phyloP scores from a whole-genome alignment of 1,140 invertebrate genomes.

The Lordiphosa mommai region DNA sequence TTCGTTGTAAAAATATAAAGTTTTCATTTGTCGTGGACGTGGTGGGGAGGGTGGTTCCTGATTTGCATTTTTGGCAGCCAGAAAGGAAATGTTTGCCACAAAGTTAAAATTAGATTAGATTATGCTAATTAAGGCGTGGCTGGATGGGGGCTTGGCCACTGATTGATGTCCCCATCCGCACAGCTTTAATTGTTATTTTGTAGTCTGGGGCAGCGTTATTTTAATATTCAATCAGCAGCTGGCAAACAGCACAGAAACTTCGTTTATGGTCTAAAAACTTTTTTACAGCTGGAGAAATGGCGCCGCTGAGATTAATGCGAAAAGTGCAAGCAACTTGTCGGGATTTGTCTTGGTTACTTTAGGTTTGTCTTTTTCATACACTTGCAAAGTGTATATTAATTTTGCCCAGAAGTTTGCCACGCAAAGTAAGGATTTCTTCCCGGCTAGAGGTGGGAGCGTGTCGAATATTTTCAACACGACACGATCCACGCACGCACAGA shows the following conservation, averaged over 20 bases:
- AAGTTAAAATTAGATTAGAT: conserved; percentile 72
- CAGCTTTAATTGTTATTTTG: conserved; percentile 46
- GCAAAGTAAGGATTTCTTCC: no score
- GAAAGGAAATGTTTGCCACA: conserved; percentile 33
- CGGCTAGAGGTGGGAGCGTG: no score
- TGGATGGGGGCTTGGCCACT: conserved; percentile 12
- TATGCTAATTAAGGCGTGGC: conserved; percentile 74
- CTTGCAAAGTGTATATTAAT: no score
- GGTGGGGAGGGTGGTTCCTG: conserved; percentile 16
- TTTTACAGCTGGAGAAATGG: conserved; percentile 9
- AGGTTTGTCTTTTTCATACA: no score
- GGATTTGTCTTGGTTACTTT: conserved; percentile 10
- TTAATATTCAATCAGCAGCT: conserved; percentile 76
- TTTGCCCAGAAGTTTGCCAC: no score
- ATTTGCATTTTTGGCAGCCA: conserved; percentile 72
- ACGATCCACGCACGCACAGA: no score
- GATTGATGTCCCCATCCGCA: conserved; percentile 48
- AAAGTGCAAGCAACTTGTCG: conserved; percentile 36
- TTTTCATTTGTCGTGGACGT: conserved; percentile 45
- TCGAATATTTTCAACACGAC: no score
- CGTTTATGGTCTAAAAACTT: conserved; percentile 43
- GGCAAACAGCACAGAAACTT: conserved; percentile 20
- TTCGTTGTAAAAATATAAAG: conserved; percentile 76
- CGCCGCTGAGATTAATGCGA: conserved; percentile 55
- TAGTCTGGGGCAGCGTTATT: conserved; percentile 27